Evolutionary conservation across 2,888 invertebrate species (phyloP), one percentile per base, ranked within the genome.

Genomic region (Labia minor): DNA sequence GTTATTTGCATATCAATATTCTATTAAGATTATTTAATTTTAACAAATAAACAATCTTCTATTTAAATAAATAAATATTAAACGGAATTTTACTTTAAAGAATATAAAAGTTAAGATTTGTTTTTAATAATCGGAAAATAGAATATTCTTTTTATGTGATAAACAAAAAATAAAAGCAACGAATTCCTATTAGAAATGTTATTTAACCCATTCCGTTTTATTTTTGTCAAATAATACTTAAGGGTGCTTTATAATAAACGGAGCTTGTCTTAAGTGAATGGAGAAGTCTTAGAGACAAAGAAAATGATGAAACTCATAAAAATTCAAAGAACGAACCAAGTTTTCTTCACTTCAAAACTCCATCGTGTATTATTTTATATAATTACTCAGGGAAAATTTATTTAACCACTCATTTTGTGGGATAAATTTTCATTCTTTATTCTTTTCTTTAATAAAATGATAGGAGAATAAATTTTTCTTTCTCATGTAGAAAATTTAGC

Each of bases 261-360:
- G 49, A 2, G 49, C 14, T 49, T 49, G 49, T 49, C 6, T 49
- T 49, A 8, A 26, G 49, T 49, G 49, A 49, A 49, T 49, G 49
- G 49, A n/a, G n/a, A n/a, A n/a, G n/a, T n/a, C n/a, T 14, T n/a
- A 2, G 49, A 49, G 49, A 49, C 14, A 49, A 49, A 49, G 49
- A 49, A 49, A n/a, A 14, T 49, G n/a, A 49, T 49, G 49, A 49
- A 49, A 49, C 49, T 49, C 49, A 49, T 49, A 49, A 49, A 49
- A 49, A 49, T 49, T 49, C 49, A 16, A 49, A 49, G 49, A 49
- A 49, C 14, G 49, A 16, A 3, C 16, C 49, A 14, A 49, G n/a
- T 49, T 49, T 14, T 3, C 26, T 26, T 8, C 26, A 6, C 26
- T 49, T 49, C 49, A 49, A 14, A n/a, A 11, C 49, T 49, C 49